A percentile compares a stretch with the other conserved stretches of the same genome.
phyloP scores from a whole-genome alignment of 2,113 vertebrate species.

The Chaetops frenatus region DNA sequence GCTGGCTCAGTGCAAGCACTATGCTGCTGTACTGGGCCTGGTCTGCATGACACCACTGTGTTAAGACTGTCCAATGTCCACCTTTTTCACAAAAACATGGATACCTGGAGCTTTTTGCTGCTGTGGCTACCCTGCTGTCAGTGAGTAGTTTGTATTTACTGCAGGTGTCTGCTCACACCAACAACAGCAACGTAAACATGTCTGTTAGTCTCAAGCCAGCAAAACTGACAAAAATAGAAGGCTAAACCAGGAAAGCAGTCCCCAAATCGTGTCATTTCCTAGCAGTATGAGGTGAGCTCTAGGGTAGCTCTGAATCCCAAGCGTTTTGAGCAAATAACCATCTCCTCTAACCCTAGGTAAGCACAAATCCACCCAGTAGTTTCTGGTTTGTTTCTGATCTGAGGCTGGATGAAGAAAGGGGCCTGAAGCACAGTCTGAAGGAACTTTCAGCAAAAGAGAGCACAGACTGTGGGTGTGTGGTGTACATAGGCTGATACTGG shows the following conservation, averaged over 20 bases:
- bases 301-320: background rate
- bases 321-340: rapidly evolving
- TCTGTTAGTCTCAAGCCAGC: background rate
- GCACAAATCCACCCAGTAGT: background rate
- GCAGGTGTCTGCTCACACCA: background rate
- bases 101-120: background rate
- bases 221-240: background rate
- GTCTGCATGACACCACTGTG: background rate
- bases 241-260: background rate
- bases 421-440: background rate
- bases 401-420: background rate
- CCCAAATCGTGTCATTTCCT: background rate
- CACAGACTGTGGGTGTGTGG: background rate
- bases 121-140: background rate
- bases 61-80: background rate
- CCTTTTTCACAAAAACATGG: background rate
- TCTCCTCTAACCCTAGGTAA: background rate
- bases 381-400: background rate
- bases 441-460: background rate
- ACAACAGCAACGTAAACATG: rapidly evolving
- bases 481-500: background rate
- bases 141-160: background rate
- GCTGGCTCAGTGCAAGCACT: background rate
- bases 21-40: background rate
- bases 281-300: background rate